A percentile compares a stretch with the other conserved stretches of the same genome.
phyloP scores from a whole-genome alignment of 2,888 invertebrate genomes.

The Dorcus hopei region DNA sequence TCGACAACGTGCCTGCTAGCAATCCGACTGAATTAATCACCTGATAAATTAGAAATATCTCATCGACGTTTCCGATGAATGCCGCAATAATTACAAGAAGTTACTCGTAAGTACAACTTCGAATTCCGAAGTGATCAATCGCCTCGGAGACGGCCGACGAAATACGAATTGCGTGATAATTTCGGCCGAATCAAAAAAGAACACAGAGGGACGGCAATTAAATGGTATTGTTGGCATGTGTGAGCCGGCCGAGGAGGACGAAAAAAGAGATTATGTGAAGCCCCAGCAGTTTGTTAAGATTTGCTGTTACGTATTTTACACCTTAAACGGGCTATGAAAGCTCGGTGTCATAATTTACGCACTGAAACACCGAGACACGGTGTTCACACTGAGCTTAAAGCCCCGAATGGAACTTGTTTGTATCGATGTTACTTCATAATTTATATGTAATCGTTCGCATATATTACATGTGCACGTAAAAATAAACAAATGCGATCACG shows the following conservation, averaged over 20 bases:
- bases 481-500: too few relatives aligned
- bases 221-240: not conserved
- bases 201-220: not conserved
- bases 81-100: not conserved
- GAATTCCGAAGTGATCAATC: too few relatives aligned
- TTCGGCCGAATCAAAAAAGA: too few relatives aligned
- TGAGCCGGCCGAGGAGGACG: not conserved
- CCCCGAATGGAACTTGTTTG: not conserved
- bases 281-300: not conserved
- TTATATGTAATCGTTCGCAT: constrained; percentile 11
- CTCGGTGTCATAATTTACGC: not conserved
- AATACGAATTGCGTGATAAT: not conserved
- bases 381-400: not conserved
- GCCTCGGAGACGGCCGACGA: not conserved
- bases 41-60: not conserved
- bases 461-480: too few relatives aligned
- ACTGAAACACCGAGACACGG: not conserved
- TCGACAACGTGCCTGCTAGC: not conserved
- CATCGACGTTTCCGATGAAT: not conserved
- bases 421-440: constrained; percentile 12
- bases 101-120: not conserved
- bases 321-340: not conserved
- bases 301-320: not conserved
- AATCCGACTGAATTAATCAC: not conserved
- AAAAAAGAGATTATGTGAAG: too few relatives aligned